Percentiles rank a stretch among this genome's conserved stretches.
Conservation (phyloP, 2,888 invertebrate species). For the Isotomurus palustris region DNA sequence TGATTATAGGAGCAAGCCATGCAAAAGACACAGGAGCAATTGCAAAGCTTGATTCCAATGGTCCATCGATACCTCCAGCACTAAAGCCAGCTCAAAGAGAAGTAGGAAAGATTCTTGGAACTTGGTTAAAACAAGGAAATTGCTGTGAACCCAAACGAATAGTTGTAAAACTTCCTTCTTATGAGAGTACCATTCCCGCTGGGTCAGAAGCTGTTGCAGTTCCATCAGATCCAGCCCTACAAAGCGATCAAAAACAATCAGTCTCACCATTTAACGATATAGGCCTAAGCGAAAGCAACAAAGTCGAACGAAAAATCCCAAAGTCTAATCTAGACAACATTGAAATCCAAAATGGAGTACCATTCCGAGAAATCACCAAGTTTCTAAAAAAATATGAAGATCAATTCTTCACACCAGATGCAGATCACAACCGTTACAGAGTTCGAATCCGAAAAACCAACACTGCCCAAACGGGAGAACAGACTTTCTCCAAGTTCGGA, state of each 20-base stretch:
- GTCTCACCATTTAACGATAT: no score
- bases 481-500: not conserved
- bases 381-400: not conserved
- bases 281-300: no score
- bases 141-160: slow-evolving; percentile 15
- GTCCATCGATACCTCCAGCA: slow-evolving; percentile 16
- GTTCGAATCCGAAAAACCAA: not conserved
- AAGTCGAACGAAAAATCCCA: no score
- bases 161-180: no score
- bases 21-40: slow-evolving; percentile 15
- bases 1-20: slow-evolving; percentile 18
- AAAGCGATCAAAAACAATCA: no score
- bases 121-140: slow-evolving; percentile 22
- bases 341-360: not conserved
- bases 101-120: slow-evolving; percentile 15
- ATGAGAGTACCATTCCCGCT: no score
- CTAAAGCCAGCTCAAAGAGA: slow-evolving; percentile 17
- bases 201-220: no score
- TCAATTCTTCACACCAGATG: not conserved
- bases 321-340: not conserved
- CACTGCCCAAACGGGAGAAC: not conserved
- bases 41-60: slow-evolving; percentile 2
- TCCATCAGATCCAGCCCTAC: no score
- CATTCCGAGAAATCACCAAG: not conserved
- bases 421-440: not conserved